These are phyloP conservation scores for Notarius lentiginosus DNA, from an alignment of 2,113 vertebrate species.

Conservation along the genomic window DNA sequence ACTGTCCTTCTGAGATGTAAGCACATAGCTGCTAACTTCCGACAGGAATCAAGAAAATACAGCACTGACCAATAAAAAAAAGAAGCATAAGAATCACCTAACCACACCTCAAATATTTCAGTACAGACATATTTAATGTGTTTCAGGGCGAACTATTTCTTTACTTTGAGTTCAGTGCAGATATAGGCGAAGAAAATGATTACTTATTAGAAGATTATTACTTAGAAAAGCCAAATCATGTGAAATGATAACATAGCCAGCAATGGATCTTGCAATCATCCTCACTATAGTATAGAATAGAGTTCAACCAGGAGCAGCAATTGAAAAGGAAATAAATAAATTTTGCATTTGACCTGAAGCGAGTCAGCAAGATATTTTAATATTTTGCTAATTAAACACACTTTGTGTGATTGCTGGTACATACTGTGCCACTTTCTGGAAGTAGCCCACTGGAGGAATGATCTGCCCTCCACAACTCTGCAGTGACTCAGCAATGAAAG, in stretches of 20 bases:
- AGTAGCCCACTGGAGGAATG: slow-evolving; percentile 92
- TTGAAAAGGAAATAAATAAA: background rate
- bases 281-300: background rate
- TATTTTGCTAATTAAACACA: background rate
- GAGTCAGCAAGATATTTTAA: background rate
- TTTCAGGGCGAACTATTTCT: background rate
- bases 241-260: background rate
- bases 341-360: background rate
- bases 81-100: background rate
- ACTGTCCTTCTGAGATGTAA: background rate
- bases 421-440: slow-evolving; percentile 96
- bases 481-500: slow-evolving; percentile 96
- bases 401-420: slow-evolving; percentile 65
- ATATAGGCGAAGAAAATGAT: background rate
- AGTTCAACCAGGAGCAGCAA: background rate
- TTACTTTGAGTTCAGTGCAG: background rate
- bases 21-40: background rate
- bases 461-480: slow-evolving; percentile 98
- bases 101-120: background rate
- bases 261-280: background rate
- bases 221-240: background rate
- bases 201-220: background rate
- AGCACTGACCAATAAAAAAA: background rate
- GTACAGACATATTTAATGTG: background rate
- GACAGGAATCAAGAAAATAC: background rate